Evolutionary conservation across 2,113 vertebrate genomes (phyloP).

Genomic region (Acanthochromis polyacanthus): DNA sequence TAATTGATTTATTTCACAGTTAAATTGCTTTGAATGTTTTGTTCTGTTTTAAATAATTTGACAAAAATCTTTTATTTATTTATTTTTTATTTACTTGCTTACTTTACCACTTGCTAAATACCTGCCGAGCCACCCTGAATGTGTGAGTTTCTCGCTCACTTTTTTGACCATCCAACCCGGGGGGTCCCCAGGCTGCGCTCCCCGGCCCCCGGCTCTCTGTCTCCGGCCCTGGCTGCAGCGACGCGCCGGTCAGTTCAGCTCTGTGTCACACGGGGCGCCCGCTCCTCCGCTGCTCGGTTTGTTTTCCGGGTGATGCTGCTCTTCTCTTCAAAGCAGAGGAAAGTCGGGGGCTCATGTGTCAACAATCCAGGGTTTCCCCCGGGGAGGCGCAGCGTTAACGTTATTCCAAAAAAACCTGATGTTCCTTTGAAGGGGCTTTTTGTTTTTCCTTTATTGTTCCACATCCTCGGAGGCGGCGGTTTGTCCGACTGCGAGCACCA

Average conservation of each 20-base stretch:
- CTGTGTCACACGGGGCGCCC: constrained; percentile 73
- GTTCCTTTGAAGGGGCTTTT: constrained; percentile 39
- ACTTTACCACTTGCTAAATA: too few species aligned
- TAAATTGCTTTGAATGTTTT: too few species aligned
- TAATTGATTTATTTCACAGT: too few species aligned
- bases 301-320: constrained; percentile 73
- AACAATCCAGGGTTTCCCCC: constrained; percentile 79
- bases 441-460: background rate
- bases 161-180: too few species aligned
- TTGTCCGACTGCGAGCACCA: background rate
- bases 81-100: too few species aligned
- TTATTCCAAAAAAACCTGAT: constrained; percentile 50
- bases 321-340: constrained; percentile 76
- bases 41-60: too few species aligned
- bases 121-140: too few species aligned
- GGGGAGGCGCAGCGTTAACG: constrained; percentile 73
- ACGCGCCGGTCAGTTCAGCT: constrained; percentile 47
- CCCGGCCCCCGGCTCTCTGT: background rate
- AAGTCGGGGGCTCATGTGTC: constrained; percentile 80
- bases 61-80: too few species aligned
- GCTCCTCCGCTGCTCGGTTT: constrained; percentile 68
- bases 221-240: constrained; percentile 22
- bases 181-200: too few species aligned
- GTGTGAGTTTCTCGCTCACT: too few species aligned
- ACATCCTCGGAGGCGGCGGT: background rate